Conservation (phyloP, 2,113 vertebrate species). For the Stigmatopora nigra region DNA sequence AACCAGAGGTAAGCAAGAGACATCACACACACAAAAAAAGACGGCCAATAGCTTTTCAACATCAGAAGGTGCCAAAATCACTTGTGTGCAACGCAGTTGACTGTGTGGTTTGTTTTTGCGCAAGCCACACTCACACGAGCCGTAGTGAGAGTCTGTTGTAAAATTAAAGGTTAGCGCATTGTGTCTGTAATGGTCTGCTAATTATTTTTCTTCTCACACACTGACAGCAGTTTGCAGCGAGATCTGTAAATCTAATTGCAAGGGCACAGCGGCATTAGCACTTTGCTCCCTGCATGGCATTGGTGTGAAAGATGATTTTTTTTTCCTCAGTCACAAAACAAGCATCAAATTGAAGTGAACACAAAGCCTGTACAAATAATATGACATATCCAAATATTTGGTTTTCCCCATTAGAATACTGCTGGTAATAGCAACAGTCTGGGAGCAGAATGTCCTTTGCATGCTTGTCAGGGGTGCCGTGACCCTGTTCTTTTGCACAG, state of each 20-base stretch:
- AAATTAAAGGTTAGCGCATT: conserved; percentile 24
- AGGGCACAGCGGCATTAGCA: conserved; percentile 40
- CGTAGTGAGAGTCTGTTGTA: conserved; percentile 12
- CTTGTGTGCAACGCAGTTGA: conserved; percentile 8
- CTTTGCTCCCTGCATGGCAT: conserved; percentile 12
- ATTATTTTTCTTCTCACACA: conserved; percentile 43
- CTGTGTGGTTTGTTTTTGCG: conserved; percentile 16
- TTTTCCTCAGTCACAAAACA: conserved; percentile 29
- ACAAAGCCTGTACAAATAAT: conserved; percentile 45
- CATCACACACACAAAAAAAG: conserved; percentile 37
- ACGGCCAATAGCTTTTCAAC: conserved; percentile 36
- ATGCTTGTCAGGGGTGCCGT: conserved; percentile 63
- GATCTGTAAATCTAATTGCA: conserved; percentile 47
- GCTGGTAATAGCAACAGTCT: conserved; percentile 55
- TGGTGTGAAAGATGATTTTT: conserved; percentile 25
- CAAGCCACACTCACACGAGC: conserved; percentile 4
- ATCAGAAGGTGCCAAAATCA: conserved; percentile 11
- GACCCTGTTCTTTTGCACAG: conserved; percentile 64
- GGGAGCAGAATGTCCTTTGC: conserved; percentile 52
- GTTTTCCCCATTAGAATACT: conserved; percentile 59
- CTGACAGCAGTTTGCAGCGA: conserved; percentile 31
- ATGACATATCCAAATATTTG: conserved; percentile 60
- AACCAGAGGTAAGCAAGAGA: conserved; percentile 92
- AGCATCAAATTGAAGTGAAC: conserved; percentile 31
- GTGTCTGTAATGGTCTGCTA: conserved; percentile 34